A percentile compares a stretch with the other conserved stretches of the same genome.
These are phyloP conservation scores for Dolichomitus sp. DNA, from an alignment of 2,888 invertebrate genomes.

Conservation along the genomic window DNA sequence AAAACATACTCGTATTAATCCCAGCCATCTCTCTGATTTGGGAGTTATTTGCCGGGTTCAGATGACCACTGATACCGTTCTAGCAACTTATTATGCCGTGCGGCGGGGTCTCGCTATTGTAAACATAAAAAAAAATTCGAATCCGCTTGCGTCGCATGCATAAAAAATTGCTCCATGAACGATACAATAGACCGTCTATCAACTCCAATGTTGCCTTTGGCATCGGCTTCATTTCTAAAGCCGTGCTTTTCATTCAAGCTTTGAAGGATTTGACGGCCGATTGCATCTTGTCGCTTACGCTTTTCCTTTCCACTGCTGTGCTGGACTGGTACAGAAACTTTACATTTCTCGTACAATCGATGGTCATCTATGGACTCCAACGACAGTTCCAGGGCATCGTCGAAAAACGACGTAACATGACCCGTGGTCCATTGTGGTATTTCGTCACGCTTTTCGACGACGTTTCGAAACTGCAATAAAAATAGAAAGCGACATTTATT, in stretches of 20 bases:
- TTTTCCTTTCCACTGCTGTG: not conserved
- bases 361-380: constrained; percentile 6
- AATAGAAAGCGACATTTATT: not conserved
- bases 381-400: constrained; percentile 12
- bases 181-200: no score
- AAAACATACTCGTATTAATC: no score
- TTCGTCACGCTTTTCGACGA: not conserved
- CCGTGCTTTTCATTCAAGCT: not conserved
- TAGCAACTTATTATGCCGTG: not conserved
- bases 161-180: not conserved
- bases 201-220: no score
- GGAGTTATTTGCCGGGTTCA: no score
- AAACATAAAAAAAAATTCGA: constrained; percentile 1
- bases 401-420: not conserved
- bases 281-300: not conserved
- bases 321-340: constrained; percentile 4
- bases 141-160: not conserved
- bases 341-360: constrained; percentile 17
- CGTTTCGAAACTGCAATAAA: not conserved
- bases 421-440: not conserved
- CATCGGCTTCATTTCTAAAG: not conserved
- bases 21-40: no score
- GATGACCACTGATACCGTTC: not conserved
- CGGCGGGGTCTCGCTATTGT: not conserved
- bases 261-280: constrained; percentile 6